These are phyloP conservation scores for Labrus mixtus DNA, from an alignment of 2,113 vertebrate genomes.

Conservation along the genomic window DNA sequence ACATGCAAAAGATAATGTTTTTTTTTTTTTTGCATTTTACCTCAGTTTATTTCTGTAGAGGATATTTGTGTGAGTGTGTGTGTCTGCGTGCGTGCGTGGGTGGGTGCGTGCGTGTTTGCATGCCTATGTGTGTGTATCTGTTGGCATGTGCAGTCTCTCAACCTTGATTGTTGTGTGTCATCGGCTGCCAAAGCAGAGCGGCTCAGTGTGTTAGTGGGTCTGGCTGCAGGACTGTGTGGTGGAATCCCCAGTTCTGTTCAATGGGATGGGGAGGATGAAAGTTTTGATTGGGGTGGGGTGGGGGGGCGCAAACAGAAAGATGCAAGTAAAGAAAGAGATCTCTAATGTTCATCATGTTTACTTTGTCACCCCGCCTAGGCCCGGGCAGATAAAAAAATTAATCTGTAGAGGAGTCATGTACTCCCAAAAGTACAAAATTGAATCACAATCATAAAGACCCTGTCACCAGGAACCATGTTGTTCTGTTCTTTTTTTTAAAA, in stretches of 20 bases:
- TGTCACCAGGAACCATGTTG: not conserved
- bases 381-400: not conserved
- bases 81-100: slow-evolving; percentile 3
- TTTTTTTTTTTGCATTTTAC: not conserved
- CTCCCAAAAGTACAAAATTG: not conserved
- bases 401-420: not conserved
- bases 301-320: slow-evolving; percentile 2
- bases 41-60: not conserved
- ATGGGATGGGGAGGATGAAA: slow-evolving; percentile 23
- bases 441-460: not conserved
- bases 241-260: slow-evolving; percentile 62
- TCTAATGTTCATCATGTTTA: not conserved
- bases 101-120: slow-evolving; percentile 7
- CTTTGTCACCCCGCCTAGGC: not conserved
- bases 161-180: slow-evolving; percentile 53
- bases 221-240: slow-evolving; percentile 54
- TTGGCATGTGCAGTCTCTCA: slow-evolving; percentile 36
- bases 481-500: not conserved
- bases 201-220: slow-evolving; percentile 70
- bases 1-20: not conserved
- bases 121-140: not conserved
- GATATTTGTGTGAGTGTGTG: slow-evolving; percentile 3
- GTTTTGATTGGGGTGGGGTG: not conserved
- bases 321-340: not conserved
- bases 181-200: slow-evolving; percentile 52